Percentiles rank a stretch among this genome's conserved stretches.
phyloP scores from a whole-genome alignment of 2,888 invertebrate genomes.

The Trisateles emortualis region DNA sequence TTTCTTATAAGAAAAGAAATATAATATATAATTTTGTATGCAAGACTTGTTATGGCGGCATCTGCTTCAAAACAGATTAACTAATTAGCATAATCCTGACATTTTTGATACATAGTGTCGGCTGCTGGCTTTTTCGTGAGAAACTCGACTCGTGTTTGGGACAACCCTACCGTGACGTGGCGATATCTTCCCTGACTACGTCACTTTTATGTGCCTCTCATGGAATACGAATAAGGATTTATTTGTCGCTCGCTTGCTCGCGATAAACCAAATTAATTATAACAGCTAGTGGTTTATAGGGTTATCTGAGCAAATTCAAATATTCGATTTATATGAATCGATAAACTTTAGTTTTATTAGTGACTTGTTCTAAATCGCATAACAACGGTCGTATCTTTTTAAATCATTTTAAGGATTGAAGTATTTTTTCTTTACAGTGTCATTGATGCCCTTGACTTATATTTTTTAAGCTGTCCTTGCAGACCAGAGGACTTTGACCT shows the following conservation, averaged over 20 bases:
- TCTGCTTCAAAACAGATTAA: conserved; percentile 45
- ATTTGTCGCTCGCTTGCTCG: conserved; percentile 30
- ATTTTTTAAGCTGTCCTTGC: too few species aligned
- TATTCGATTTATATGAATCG: conserved; percentile 3
- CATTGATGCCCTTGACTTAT: too few species aligned
- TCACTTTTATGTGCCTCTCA: conserved; percentile 39
- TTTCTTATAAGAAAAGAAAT: conserved; percentile 18
- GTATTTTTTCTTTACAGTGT: too few species aligned
- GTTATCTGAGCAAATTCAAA: conserved; percentile 10
- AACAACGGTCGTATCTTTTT: too few species aligned
- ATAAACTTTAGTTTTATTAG: background rate
- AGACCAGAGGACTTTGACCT: too few species aligned
- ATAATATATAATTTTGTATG: conserved; percentile 32
- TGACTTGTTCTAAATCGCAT: background rate
- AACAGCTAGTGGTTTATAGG: conserved; percentile 31
- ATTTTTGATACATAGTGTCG: conserved; percentile 44
- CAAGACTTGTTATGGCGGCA: conserved; percentile 33
- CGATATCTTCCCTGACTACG: conserved; percentile 40
- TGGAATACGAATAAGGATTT: conserved; percentile 43
- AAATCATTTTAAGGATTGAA: too few species aligned
- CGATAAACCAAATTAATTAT: conserved; percentile 41
- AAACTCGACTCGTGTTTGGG: conserved; percentile 26
- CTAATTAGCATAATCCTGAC: conserved; percentile 51
- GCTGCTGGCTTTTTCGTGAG: conserved; percentile 14
- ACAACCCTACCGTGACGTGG: conserved; percentile 43